Percentiles rank a stretch among this genome's conserved stretches.
phyloP scores from a whole-genome alignment of 2,888 invertebrate genomes.

The Platycnemis pennipes region DNA sequence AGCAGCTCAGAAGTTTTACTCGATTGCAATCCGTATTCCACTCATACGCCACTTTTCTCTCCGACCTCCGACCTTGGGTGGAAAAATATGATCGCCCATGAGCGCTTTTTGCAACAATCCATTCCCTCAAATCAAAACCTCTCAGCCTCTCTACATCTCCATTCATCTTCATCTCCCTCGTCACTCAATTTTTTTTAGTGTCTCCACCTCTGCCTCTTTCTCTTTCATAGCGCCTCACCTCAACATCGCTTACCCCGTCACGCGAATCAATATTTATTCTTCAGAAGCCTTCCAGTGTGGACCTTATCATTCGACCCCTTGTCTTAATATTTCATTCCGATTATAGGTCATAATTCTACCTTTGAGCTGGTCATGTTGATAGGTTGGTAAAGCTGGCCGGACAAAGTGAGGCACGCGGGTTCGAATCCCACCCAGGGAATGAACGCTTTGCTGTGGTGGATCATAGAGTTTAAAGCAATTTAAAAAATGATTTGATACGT shows the following conservation, averaged over 20 bases:
- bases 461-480: too few species aligned
- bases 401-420: too few species aligned
- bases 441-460: too few species aligned
- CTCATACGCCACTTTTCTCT: background rate
- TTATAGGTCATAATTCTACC: too few species aligned
- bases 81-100: background rate
- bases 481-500: too few species aligned
- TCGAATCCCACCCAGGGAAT: too few species aligned
- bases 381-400: too few species aligned
- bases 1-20: background rate
- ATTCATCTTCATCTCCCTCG: conserved; percentile 8
- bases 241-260: background rate
- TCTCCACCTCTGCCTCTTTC: background rate
- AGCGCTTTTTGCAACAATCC: background rate
- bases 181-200: background rate
- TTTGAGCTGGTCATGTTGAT: too few species aligned
- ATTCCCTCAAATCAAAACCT: background rate
- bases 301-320: background rate
- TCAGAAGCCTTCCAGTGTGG: background rate
- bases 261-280: background rate
- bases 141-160: background rate
- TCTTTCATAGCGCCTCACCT: background rate
- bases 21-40: background rate
- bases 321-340: background rate
- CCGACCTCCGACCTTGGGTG: background rate